Conservation (phyloP, 2,113 vertebrate genomes). For the Limanda limanda region DNA sequence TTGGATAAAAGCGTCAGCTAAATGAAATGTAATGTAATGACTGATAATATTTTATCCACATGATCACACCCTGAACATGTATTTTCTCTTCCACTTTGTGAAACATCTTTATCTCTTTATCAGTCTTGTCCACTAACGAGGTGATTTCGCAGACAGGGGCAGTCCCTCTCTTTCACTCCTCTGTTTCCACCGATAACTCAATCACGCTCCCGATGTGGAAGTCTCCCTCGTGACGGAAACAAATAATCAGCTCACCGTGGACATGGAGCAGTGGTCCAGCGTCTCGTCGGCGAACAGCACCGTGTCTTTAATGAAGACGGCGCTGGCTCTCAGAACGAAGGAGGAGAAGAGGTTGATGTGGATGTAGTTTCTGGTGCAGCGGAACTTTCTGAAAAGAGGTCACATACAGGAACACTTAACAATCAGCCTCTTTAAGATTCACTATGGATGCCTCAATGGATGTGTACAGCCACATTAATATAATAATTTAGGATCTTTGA, state of each 20-base stretch:
- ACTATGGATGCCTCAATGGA: background rate
- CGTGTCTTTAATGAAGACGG: constrained; percentile 87
- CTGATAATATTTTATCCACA: too few species aligned
- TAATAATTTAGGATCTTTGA: too few species aligned
- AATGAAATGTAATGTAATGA: too few species aligned
- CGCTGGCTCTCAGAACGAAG: constrained; percentile 85
- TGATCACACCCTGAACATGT: too few species aligned
- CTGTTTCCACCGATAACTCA: constrained; percentile 21
- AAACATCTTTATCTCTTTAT: too few species aligned
- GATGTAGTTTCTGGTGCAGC: constrained; percentile 91
- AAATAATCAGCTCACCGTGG: constrained; percentile 79
- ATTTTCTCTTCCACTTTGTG: too few species aligned
- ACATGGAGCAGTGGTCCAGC: constrained; percentile 86
- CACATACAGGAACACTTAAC: background rate
- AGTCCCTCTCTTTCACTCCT: background rate
- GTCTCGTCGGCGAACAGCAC: constrained; percentile 87
- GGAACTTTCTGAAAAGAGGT: constrained; percentile 84
- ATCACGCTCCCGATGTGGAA: constrained; percentile 14
- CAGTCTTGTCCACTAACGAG: too few species aligned
- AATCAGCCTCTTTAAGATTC: background rate
- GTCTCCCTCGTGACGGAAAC: constrained; percentile 1
- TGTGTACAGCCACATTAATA: background rate
- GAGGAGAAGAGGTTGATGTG: constrained; percentile 91
- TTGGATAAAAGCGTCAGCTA: too few species aligned
- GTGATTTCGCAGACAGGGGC: too few species aligned